A percentile compares a stretch with the other conserved stretches of the same genome.
Conservation (phyloP, 2,888 invertebrate genomes). For the Erannis defoliaria region DNA sequence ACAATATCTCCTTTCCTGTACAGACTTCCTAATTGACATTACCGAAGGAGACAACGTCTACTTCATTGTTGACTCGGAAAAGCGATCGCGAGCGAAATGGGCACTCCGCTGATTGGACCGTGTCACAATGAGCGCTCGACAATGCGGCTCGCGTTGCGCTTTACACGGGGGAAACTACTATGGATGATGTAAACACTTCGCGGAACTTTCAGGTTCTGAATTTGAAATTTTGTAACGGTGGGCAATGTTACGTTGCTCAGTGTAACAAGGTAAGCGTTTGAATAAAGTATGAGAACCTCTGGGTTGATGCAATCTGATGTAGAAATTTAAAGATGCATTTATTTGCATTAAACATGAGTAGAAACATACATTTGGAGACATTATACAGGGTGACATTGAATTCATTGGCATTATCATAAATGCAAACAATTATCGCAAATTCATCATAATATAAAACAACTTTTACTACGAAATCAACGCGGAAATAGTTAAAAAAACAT, state of each 20-base stretch:
- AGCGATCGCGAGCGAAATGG: slow-evolving; percentile 10
- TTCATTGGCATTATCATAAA: too few relatives aligned
- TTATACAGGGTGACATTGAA: too few relatives aligned
- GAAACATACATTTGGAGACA: too few relatives aligned
- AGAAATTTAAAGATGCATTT: too few relatives aligned
- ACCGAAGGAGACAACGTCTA: not conserved
- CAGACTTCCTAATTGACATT: not conserved
- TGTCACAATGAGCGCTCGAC: slow-evolving; percentile 5
- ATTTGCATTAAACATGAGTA: too few relatives aligned
- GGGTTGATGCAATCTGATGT: too few relatives aligned
- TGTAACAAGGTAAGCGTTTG: not conserved
- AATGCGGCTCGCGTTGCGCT: slow-evolving; percentile 26
- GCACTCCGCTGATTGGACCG: slow-evolving; percentile 21
- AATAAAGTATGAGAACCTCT: not conserved
- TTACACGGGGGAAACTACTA: slow-evolving; percentile 6
- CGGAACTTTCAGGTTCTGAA: not conserved
- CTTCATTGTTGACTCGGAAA: not conserved
- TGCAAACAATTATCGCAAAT: too few relatives aligned
- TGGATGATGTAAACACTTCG: slow-evolving; percentile 1
- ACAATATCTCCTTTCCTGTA: not conserved
- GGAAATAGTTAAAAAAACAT: too few relatives aligned
- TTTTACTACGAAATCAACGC: too few relatives aligned
- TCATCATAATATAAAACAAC: too few relatives aligned
- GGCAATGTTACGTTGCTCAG: not conserved
- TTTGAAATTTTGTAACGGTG: not conserved